These are phyloP conservation scores for Lonchura striata DNA, from an alignment of 2,113 vertebrate genomes.

Conservation along the genomic window DNA sequence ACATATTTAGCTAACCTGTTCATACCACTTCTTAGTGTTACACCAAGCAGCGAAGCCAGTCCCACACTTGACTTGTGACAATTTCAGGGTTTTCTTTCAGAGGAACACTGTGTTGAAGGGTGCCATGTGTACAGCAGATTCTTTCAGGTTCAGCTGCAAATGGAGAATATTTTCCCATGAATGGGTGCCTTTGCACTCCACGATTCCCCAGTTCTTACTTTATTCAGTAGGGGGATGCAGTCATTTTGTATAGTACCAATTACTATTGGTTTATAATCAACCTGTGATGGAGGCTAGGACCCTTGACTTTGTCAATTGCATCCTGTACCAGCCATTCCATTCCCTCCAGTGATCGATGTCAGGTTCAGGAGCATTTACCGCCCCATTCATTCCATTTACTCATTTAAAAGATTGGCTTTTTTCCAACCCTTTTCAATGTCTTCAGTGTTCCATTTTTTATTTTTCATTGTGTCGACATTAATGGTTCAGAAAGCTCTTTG, in stretches of 20 bases:
- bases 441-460: neutral
- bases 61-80: rapidly evolving
- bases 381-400: slow-evolving; percentile 1
- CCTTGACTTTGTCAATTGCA: neutral
- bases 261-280: neutral
- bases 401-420: slow-evolving; percentile 35
- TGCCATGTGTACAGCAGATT: neutral
- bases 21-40: neutral
- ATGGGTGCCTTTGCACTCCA: neutral
- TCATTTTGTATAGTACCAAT: neutral
- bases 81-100: neutral
- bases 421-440: slow-evolving; percentile 31
- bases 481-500: slow-evolving; percentile 30
- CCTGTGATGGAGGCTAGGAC: neutral
- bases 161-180: neutral
- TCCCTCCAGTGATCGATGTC: neutral
- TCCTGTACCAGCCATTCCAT: neutral
- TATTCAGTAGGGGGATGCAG: neutral
- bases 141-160: neutral
- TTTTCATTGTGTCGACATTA: slow-evolving; percentile 7
- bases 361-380: neutral
- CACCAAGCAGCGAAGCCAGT: neutral
- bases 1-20: neutral
- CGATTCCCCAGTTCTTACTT: rapidly evolving
- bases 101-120: neutral